Evolutionary conservation across 2,888 invertebrate genomes (phyloP).

Genomic region (Agonopterix subpropinquella): DNA sequence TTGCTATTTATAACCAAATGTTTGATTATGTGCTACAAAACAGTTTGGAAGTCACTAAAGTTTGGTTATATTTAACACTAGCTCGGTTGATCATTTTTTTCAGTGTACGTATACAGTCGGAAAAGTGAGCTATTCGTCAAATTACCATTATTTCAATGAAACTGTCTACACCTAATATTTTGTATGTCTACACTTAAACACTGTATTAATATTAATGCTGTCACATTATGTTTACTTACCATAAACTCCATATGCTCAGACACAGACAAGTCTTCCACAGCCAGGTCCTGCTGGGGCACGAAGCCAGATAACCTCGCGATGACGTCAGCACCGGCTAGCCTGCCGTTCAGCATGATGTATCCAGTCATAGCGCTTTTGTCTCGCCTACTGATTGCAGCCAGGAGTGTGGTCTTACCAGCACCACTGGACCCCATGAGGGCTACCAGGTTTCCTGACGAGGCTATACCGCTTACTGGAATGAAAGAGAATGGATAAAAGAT

Average conservation of each 20-base stretch:
- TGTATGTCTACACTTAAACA: no score
- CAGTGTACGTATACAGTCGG: no score
- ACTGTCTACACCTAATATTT: no score
- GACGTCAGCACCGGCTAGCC: slow-evolving; percentile 76
- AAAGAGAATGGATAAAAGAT: slow-evolving; percentile 9
- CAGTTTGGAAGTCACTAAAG: no score
- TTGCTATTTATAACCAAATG: no score
- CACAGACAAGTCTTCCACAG: slow-evolving; percentile 85
- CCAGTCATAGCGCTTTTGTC: slow-evolving; percentile 81
- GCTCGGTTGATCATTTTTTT: no score
- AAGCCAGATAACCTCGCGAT: slow-evolving; percentile 88
- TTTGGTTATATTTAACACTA: no score
- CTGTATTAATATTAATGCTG: no score
- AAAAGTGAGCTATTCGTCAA: no score
- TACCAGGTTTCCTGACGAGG: slow-evolving; percentile 80
- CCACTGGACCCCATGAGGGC: slow-evolving; percentile 88
- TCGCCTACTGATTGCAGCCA: slow-evolving; percentile 83
- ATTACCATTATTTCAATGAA: no score
- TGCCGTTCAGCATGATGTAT: slow-evolving; percentile 82
- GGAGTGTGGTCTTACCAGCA: slow-evolving; percentile 84
- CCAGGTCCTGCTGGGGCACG: slow-evolving; percentile 90
- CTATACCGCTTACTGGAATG: slow-evolving; percentile 80
- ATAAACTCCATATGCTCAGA: slow-evolving; percentile 90
- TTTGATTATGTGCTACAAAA: no score
- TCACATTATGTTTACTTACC: slow-evolving; percentile 65